Evolutionary conservation across 2,113 vertebrate genomes (phyloP).

Genomic region (Colius striatus): DNA sequence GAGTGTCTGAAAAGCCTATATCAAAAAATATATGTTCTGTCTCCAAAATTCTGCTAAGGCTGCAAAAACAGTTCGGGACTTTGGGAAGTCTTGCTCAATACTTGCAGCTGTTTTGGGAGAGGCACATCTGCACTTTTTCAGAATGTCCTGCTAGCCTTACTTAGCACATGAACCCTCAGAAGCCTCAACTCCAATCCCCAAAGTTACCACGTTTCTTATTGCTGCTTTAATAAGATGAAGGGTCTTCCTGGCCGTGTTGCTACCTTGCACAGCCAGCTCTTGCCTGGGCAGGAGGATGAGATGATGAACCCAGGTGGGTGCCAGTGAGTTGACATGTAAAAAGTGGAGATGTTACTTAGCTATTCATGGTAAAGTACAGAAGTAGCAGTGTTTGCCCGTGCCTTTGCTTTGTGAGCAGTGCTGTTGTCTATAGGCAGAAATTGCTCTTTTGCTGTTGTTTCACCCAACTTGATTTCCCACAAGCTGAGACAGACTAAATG

Average conservation of each 20-base stretch:
- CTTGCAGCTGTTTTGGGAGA: background rate
- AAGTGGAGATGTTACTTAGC: background rate
- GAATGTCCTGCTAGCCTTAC: background rate
- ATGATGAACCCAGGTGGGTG: background rate
- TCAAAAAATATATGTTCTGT: background rate
- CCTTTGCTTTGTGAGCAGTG: background rate
- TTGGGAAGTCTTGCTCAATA: background rate
- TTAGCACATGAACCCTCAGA: background rate
- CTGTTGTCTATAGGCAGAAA: background rate
- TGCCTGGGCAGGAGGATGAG: background rate
- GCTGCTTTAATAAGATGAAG: background rate
- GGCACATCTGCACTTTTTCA: background rate
- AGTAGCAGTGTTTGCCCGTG: background rate
- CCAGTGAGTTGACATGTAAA: background rate
- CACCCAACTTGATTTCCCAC: background rate
- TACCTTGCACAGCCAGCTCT: background rate
- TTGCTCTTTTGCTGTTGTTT: background rate
- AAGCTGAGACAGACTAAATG: background rate
- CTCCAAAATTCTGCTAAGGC: background rate
- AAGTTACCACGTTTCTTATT: background rate
- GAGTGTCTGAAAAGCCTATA: background rate
- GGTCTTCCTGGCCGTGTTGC: background rate
- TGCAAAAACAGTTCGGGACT: background rate
- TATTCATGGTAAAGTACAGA: background rate
- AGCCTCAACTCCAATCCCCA: background rate